Evolutionary conservation across 2,113 vertebrate genomes (phyloP).

Genomic region (Alosa alosa): DNA sequence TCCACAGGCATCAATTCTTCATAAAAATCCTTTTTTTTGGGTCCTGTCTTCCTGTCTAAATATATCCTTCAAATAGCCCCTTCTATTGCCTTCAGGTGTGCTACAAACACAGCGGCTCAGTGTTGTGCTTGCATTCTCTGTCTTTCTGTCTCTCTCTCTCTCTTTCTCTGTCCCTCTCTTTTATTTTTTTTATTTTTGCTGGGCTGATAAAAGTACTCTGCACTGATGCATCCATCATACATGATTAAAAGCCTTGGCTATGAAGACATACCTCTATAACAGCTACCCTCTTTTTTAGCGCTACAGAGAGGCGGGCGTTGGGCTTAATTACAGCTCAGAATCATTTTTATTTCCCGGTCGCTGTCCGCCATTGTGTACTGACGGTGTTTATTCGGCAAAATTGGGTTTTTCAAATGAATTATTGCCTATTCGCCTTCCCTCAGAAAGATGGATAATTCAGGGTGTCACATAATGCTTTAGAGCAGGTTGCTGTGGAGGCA

Average conservation of each 20-base stretch:
- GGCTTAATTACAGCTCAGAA: not conserved
- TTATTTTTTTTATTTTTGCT: not conserved
- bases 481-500: not conserved
- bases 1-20: not conserved
- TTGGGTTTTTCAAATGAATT: conserved; percentile 61
- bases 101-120: not conserved
- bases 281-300: not conserved
- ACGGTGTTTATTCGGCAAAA: conserved; percentile 63
- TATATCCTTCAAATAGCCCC: not conserved
- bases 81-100: not conserved
- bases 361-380: not conserved
- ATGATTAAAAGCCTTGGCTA: not conserved
- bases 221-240: not conserved
- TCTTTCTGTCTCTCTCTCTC: not conserved
- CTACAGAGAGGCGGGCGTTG: not conserved
- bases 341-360: not conserved
- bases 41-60: not conserved
- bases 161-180: not conserved
- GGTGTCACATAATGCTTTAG: conserved; percentile 55
- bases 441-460: conserved; percentile 59
- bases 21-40: not conserved
- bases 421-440: conserved; percentile 46
- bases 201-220: not conserved
- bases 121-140: not conserved
- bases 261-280: not conserved